These are phyloP conservation scores for Scolopax bukidnonensis DNA, from an alignment of 2,797 vertebrate genomes.

Conservation along the genomic window DNA sequence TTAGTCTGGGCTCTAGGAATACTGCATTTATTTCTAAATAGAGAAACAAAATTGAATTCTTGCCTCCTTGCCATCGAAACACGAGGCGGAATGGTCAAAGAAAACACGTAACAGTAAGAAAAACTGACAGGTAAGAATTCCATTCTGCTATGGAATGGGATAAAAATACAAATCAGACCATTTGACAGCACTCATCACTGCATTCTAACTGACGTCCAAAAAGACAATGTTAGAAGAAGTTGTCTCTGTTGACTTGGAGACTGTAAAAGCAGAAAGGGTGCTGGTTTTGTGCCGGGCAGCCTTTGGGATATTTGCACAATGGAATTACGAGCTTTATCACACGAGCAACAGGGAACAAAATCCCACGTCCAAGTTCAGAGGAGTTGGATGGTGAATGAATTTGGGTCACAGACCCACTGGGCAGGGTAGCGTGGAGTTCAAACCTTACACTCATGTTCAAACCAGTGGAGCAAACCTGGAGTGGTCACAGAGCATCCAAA, in stretches of 20 bases:
- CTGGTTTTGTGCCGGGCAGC: background rate
- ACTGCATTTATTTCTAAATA: background rate
- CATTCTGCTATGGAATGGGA: background rate
- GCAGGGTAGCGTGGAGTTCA: background rate
- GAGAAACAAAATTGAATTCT: background rate
- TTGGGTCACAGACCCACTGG: background rate
- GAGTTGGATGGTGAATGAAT: background rate
- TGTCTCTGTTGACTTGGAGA: background rate
- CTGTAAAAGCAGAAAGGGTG: background rate
- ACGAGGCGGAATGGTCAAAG: background rate
- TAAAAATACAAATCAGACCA: background rate
- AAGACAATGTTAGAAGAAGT: background rate
- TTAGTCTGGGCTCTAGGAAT: background rate
- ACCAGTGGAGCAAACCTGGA: background rate
- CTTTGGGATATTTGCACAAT: background rate
- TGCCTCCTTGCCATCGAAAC: background rate
- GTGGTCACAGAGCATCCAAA: background rate
- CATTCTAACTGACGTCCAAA: background rate
- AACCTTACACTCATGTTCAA: background rate
- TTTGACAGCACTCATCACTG: background rate
- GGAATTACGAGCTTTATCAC: fast-evolving
- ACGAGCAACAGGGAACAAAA: background rate
- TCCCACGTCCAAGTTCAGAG: background rate
- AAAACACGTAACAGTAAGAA: background rate
- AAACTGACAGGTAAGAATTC: background rate